A percentile compares a stretch with the other conserved stretches of the same genome.
phyloP scores from a whole-genome alignment of 1,140 invertebrate species.

The Globodera rostochiensis region DNA sequence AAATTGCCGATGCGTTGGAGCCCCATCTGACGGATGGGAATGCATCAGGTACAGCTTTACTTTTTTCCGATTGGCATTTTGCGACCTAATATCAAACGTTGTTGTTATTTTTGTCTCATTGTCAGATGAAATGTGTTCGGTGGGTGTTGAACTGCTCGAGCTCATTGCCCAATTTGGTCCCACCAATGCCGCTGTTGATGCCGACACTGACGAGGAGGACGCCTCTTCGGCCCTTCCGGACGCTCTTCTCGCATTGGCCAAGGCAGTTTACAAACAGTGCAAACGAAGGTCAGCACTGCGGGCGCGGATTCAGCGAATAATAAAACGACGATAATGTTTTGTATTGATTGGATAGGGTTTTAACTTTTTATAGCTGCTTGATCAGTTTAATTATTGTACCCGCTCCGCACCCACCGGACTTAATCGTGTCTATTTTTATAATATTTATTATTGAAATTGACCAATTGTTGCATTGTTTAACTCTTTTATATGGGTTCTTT shows the following conservation, averaged over 20 bases:
- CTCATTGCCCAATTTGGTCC: conserved; percentile 7
- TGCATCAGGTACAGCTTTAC: background rate
- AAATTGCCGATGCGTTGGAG: background rate
- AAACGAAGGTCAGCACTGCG: background rate
- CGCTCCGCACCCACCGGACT: too few relatives aligned
- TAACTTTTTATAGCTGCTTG: too few relatives aligned
- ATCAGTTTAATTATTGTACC: too few relatives aligned
- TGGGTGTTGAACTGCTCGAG: conserved; percentile 4
- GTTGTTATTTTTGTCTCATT: too few relatives aligned
- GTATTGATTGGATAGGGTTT: too few relatives aligned
- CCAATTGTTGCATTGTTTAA: too few relatives aligned
- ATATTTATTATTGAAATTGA: too few relatives aligned
- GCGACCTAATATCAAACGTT: too few relatives aligned
- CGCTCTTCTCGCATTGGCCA: background rate
- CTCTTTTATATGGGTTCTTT: background rate
- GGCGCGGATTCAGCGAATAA: background rate
- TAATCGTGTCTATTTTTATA: too few relatives aligned
- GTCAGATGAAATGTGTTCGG: background rate
- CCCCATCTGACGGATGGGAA: background rate
- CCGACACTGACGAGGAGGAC: background rate
- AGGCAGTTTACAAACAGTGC: conserved; percentile 6
- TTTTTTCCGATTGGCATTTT: too few relatives aligned
- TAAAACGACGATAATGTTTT: background rate
- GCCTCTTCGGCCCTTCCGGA: background rate
- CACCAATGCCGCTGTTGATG: background rate